phyloP scores from a whole-genome alignment of 2,113 vertebrate genomes.

The Lonchura striata region DNA sequence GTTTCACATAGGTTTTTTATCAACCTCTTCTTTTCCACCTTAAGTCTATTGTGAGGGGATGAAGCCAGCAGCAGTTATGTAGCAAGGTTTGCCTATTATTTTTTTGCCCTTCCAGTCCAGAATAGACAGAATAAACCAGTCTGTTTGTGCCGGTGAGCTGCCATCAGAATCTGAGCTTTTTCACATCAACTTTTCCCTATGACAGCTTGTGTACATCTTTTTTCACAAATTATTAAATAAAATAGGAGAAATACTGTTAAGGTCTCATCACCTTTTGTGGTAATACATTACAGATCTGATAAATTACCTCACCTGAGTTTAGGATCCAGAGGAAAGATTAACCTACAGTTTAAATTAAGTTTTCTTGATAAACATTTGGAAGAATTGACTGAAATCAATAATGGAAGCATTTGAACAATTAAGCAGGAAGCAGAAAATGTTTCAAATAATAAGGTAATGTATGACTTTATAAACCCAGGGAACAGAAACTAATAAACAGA shows the following conservation, averaged over 20 bases:
- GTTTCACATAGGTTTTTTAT: neutral
- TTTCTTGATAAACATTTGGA: neutral
- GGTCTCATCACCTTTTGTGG: neutral
- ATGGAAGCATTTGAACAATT: neutral
- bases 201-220: neutral
- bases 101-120: neutral
- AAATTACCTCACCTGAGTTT: neutral
- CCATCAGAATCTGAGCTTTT: neutral
- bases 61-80: neutral
- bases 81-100: neutral
- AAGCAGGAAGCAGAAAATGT: neutral
- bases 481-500: neutral
- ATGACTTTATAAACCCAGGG: neutral
- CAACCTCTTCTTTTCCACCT: neutral
- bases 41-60: neutral
- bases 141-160: neutral
- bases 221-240: neutral
- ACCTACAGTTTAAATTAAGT: neutral
- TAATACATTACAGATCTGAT: neutral
- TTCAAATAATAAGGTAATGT: neutral
- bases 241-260: neutral
- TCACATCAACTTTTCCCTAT: accelerated
- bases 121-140: neutral
- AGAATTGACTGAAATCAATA: neutral
- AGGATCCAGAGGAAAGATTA: neutral